These are phyloP conservation scores for Epizoanthus scotinus DNA, from an alignment of 92 coral and sea anemone species.

Conservation along the genomic window DNA sequence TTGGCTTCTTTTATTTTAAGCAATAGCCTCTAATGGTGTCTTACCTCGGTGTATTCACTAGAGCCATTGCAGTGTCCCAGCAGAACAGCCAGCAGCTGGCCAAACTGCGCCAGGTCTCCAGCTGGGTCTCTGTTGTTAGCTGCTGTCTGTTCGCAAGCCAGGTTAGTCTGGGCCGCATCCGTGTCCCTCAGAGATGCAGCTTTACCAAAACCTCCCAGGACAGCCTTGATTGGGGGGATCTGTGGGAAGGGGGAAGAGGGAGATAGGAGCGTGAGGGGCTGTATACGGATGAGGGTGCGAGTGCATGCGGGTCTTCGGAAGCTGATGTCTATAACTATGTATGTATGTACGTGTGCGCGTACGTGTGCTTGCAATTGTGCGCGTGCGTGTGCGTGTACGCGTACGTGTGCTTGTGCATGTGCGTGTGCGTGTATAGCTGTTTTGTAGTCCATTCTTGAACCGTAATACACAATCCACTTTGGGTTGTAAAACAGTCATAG, in stretches of 20 bases:
- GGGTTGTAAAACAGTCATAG: too few relatives aligned
- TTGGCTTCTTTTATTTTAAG: too few relatives aligned
- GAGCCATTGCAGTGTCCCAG: slow-evolving; percentile 64
- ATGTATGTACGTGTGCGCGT: background rate
- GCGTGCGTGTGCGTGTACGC: too few relatives aligned
- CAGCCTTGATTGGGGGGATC: slow-evolving; percentile 68
- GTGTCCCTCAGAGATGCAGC: slow-evolving; percentile 19
- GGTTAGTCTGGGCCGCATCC: slow-evolving; percentile 30
- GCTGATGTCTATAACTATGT: background rate
- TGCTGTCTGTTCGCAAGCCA: slow-evolving; percentile 28
- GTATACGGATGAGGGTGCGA: background rate
- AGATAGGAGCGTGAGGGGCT: background rate
- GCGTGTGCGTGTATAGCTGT: background rate
- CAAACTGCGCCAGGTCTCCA: slow-evolving; percentile 61
- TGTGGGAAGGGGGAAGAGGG: background rate
- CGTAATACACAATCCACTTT: too few relatives aligned
- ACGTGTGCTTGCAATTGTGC: background rate
- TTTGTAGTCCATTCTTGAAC: too few relatives aligned
- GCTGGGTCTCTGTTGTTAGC: slow-evolving; percentile 35
- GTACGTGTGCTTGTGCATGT: too few relatives aligned
- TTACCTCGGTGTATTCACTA: slow-evolving; percentile 66
- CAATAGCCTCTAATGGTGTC: too few relatives aligned
- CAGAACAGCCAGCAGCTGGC: slow-evolving; percentile 54
- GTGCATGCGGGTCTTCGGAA: background rate
- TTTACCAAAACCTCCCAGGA: slow-evolving; percentile 58